Conservation (phyloP, 2,113 vertebrate species). For the Meles meles region DNA sequence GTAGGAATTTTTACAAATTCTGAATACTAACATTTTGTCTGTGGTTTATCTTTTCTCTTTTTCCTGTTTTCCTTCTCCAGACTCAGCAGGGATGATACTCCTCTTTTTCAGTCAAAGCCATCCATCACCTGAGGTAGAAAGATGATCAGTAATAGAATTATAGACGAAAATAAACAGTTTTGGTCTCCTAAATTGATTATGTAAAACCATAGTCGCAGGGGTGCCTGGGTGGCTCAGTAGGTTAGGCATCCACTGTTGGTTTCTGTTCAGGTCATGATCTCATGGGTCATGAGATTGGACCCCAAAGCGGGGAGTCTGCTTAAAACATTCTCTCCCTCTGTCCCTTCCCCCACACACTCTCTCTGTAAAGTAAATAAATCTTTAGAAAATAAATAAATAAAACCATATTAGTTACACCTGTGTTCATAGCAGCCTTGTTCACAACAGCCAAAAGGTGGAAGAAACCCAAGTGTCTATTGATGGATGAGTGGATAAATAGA, state of each 20-base stretch:
- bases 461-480: not conserved
- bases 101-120: not conserved
- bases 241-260: too few relatives aligned
- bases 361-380: too few relatives aligned
- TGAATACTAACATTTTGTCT: not conserved
- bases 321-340: too few relatives aligned
- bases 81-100: not conserved
- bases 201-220: not conserved
- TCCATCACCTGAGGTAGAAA: not conserved
- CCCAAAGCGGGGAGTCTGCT: too few relatives aligned
- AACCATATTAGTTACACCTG: too few relatives aligned
- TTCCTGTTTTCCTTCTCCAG: not conserved
- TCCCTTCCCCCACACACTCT: too few relatives aligned
- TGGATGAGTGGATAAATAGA: not conserved
- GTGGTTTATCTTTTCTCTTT: not conserved
- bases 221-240: too few relatives aligned
- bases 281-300: too few relatives aligned
- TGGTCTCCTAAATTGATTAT: not conserved
- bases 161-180: not conserved
- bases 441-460: not conserved
- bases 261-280: too few relatives aligned
- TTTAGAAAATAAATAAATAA: too few relatives aligned
- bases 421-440: too few relatives aligned
- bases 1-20: not conserved
- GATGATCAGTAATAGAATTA: not conserved